Evolutionary conservation across 1,140 invertebrate genomes (phyloP), one percentile per base, ranked within the genome.

Genomic region (Magallana angulata): DNA sequence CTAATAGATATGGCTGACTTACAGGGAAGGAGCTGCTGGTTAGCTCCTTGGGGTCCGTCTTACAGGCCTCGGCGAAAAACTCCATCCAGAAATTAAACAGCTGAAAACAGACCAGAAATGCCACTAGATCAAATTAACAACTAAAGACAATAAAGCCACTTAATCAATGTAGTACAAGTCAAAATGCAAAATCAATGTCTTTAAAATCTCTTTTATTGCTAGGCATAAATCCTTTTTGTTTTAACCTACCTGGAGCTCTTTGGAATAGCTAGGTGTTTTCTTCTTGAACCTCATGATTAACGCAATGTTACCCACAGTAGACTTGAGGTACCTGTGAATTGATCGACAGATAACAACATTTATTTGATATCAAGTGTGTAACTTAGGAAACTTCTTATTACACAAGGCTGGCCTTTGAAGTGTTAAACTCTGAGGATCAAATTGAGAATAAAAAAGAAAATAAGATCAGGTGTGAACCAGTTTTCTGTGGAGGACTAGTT

Each of bases 51-150:
- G 96, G 96, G 94, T 98, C 97, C 36, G 96, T 95, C 93, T 97
- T 97, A 24, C 97, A 98, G 4, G 98, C 98, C 95, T 99, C 98
- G 7, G 98, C 96, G 94, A 99, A 99, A 95, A 99, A 99, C 92
- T 99, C 99, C 96, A 99, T 98, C 98, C 99, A 99, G 95, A 99
- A 99, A 91, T 97, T 96, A 94, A 99, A 99, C 1, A 99, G 96
- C 95, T 98, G 96, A 59, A 93, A 85, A 48, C 87, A 56, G 71
- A 68, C 48, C 1, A 48, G 36, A 48, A 48, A 48, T 48, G 36
- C 36, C 36, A 48, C 36, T 48, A 2, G 5, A 48, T 48, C 36
- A 48, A 48, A 48, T 48, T 4, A 48, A 48, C 36, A 48, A 48
- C 36, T 48, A 48, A 48, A 48, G 36, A 3, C 36, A 36, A 36